Percentiles rank a stretch among this genome's conserved stretches.
Evolutionary conservation across 2,888 invertebrate species (phyloP).

Genomic region (Leptopilina myrica): DNA sequence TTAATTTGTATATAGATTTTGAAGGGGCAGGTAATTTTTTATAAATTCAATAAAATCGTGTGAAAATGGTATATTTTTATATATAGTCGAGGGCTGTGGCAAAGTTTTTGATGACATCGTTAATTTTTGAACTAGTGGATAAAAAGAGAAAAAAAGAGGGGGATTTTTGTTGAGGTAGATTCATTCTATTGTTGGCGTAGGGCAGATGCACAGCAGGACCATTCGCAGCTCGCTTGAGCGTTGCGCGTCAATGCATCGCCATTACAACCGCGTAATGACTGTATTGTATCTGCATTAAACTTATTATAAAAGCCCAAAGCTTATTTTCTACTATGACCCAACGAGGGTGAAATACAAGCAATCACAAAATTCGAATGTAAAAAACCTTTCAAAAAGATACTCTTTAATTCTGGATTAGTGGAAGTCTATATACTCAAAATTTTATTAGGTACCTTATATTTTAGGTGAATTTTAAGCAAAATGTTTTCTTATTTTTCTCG

Average conservation of each 20-base stretch:
- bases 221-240: constrained; percentile 60
- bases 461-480: no score
- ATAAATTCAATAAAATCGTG: background rate
- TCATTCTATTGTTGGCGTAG: constrained; percentile 47
- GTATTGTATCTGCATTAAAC: constrained; percentile 67
- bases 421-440: no score
- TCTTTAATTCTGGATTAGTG: no score
- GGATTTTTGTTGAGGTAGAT: constrained; percentile 35
- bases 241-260: constrained; percentile 67
- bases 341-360: background rate
- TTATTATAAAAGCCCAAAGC: constrained; percentile 56
- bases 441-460: no score
- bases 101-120: background rate
- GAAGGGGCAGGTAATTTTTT: background rate
- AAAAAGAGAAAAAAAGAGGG: background rate
- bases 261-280: constrained; percentile 67
- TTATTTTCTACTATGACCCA: background rate
- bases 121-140: background rate
- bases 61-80: background rate
- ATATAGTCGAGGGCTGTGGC: background rate
- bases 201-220: constrained; percentile 63
- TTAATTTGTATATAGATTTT: no score
- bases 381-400: no score
- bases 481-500: no score
- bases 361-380: no score